Conservation (phyloP, 2,113 vertebrate genomes). For the Ciconia maguari region DNA sequence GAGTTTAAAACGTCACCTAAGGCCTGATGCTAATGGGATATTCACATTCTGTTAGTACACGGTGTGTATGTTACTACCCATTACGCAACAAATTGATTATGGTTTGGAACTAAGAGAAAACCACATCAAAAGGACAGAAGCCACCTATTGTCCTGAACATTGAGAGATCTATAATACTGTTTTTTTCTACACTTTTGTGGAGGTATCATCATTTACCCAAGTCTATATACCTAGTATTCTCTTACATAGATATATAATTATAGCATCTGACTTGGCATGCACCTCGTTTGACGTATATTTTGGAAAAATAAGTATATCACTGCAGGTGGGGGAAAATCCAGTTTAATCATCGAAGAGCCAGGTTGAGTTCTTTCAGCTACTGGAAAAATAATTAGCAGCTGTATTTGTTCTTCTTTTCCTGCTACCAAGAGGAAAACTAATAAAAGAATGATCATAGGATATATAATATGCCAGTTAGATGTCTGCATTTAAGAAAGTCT, state of each 20-base stretch:
- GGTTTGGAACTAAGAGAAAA: neutral
- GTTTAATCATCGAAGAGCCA: neutral
- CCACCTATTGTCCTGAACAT: neutral
- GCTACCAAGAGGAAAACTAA: neutral
- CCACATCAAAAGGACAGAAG: neutral
- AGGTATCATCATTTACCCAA: neutral
- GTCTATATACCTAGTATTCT: neutral
- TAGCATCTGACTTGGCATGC: neutral
- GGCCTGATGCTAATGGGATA: neutral
- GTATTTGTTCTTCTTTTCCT: neutral
- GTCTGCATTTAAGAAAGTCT: neutral
- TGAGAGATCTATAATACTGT: neutral
- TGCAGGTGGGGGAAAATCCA: neutral
- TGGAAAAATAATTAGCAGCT: neutral
- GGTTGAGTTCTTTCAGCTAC: neutral
- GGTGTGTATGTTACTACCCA: neutral
- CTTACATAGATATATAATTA: neutral
- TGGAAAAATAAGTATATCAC: neutral
- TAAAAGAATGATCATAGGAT: neutral
- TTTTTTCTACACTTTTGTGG: neutral
- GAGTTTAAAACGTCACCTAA: neutral
- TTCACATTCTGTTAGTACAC: neutral
- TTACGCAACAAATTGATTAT: fast-evolving
- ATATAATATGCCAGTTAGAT: neutral
- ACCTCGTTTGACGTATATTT: neutral